Evolutionary conservation across 2,113 vertebrate species (phyloP), one percentile per base, ranked within the genome.

Genomic region (Corythaixoides concolor): DNA sequence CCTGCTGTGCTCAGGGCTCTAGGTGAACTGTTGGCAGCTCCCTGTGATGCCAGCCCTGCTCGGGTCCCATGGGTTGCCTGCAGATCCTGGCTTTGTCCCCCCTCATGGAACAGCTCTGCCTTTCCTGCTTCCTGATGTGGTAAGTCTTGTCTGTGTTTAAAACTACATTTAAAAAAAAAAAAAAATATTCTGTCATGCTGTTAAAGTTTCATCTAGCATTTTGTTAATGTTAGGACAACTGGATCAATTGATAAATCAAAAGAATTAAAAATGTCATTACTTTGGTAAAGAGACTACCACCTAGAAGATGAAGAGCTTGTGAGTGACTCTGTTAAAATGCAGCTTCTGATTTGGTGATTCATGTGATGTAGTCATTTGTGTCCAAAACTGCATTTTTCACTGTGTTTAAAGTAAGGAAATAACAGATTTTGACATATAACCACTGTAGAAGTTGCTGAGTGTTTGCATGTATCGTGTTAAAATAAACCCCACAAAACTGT

Each of bases 31-130:
- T 15, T 56, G 43, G 32, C 26, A 55, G 20, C 23, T 18, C 5
- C 6, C 8, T 3, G 3, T 4, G 24, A 20, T 41, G 8, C 24
- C 11, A 7, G 4, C 21, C 6, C 18, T 33, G 37, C 15, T 49
- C 18, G 15, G 41, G n/a, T 5, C 53, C 7, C 2, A 0, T 10
- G 15, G 9, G 3, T 30, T 63, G 2, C 14, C 17, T n/a, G 27
- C 3, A 17, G 45, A 21, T 59, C 30, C 15, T 21, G 33, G 5
- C 3, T 50, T 3, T 32, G 27, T 26, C 28, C 37, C 2, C 1
- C 9, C 24, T 59, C 1, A 2, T 22, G 20, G 43, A 83, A 26
- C 30, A 53, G 39, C 52, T 84, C 21, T 84, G 32, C 32, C 5
- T 35, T 55, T 76, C 10, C 47, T 6, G 2, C 7, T 76, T 62